Base-by-base conservation (phyloP, 2,888 invertebrate species). In the Idaea biselata region DNA sequence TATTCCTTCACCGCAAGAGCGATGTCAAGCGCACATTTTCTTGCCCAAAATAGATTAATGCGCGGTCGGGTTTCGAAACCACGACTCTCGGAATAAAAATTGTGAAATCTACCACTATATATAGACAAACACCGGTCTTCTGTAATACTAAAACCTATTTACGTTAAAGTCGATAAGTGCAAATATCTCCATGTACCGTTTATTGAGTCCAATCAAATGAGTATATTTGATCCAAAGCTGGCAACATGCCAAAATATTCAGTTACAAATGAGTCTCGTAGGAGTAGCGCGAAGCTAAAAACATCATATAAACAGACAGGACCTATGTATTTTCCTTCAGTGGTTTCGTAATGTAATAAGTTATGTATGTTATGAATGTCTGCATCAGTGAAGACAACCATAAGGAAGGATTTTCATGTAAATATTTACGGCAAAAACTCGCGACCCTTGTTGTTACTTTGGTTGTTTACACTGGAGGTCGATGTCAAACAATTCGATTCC, bases 401-500 rank as follows among this genome's bases (percentile, higher is more conserved):
- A 61, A 60, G 58, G 65, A 66, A 69, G 65, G 62, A 59, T 61
- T 62, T 61, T 59, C 59, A 58, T 55, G 59, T 63, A 65, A 63
- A 68, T 73, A 91, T 92, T 94, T 80, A 94, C 94, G 80, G 94
- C 44, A 44, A 44, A 44, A 44, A 44, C 44, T 44, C 44, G 44
- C 14, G 14, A 44, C 14, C 44, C 14, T 44, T 44, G 44, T 44
- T 25, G 25, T 25, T 25, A 44, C 0, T 44, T 44, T 44, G 3
- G 44, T 44, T 44, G 44, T 44, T 44, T 44, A 44, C 44, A 44
- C 44, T 2, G 14, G n/a, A 44, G 44, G 14, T 44, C 14, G 44
- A 44, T 44, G 44, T 44, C 44, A 44, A 33, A 33, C 8, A 33
- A 44, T 44, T 44, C 44, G 14, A 44, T 11, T 14, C 11, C 0